Conservation (phyloP, 2,888 invertebrate genomes). For the Mesorhabditis sp. region DNA sequence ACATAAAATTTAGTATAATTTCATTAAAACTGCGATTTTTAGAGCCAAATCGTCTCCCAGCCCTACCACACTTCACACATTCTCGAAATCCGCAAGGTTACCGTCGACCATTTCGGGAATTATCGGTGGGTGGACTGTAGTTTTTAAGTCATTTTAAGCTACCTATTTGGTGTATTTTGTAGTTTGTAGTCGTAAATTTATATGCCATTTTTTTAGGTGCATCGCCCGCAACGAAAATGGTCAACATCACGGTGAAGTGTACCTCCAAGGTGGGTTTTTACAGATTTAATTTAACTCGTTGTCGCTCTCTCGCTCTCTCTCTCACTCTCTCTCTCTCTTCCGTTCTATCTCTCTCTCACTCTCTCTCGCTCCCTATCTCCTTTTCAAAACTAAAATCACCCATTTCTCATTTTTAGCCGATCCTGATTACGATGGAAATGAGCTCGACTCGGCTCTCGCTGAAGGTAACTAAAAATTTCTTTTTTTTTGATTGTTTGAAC, state of each 20-base stretch:
- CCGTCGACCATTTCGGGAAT: constrained; percentile 39
- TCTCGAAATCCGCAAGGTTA: constrained; percentile 47
- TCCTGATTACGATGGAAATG: not conserved
- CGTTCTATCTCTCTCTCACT: not conserved
- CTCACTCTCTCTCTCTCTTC: not conserved
- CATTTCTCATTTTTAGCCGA: not conserved
- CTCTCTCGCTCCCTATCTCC: not conserved
- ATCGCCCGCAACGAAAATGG: constrained; percentile 56
- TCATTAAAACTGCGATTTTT: constrained; percentile 9
- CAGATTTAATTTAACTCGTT: not conserved
- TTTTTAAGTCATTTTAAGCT: not conserved
- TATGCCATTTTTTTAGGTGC: too few relatives aligned
- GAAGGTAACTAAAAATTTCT: not conserved
- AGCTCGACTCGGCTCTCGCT: not conserved
- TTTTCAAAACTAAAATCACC: not conserved
- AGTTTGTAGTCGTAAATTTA: too few relatives aligned
- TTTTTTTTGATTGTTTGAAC: too few relatives aligned
- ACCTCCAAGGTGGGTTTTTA: constrained; percentile 30
- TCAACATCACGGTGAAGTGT: constrained; percentile 46
- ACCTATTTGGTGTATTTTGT: not conserved
- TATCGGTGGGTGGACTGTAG: constrained; percentile 28
- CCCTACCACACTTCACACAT: constrained; percentile 49
- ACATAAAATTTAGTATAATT: not conserved
- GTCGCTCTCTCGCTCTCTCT: not conserved
- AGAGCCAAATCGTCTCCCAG: constrained; percentile 46